Evolutionary conservation across 2,797 vertebrate species (phyloP).

Genomic region (Distichodus sexfasciatus): DNA sequence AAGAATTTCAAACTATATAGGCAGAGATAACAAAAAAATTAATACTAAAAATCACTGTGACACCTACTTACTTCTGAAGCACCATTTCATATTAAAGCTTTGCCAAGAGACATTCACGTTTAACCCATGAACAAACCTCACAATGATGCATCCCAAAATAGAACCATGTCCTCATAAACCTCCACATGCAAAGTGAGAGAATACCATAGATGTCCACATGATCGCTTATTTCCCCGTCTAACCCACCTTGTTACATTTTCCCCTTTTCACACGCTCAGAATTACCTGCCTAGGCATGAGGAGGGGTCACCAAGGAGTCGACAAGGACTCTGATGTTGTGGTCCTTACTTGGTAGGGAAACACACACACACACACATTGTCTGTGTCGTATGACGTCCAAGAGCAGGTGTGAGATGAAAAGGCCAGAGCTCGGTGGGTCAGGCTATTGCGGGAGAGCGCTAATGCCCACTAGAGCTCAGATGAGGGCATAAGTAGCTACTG

Average conservation of each 20-base stretch:
- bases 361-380: background rate
- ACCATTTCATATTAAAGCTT: background rate
- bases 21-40: background rate
- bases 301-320: conserved; percentile 27
- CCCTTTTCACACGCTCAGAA: background rate
- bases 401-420: conserved; percentile 41
- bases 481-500: conserved; percentile 4
- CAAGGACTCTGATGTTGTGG: background rate
- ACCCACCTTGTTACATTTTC: background rate
- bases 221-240: background rate
- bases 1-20: too few relatives aligned
- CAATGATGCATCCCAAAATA: conserved; percentile 4
- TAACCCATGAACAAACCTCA: background rate
- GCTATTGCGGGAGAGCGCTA: conserved; percentile 34
- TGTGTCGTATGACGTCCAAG: conserved; percentile 24
- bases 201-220: background rate
- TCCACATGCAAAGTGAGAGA: background rate
- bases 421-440: conserved; percentile 7
- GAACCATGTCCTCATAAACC: background rate
- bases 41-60: too few relatives aligned
- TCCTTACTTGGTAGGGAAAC: background rate
- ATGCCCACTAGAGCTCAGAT: background rate
- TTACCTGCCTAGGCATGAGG: conserved; percentile 46
- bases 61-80: background rate
- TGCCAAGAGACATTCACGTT: background rate